Conservation (phyloP, 2,888 invertebrate species). For the Ennomos quercinarius region DNA sequence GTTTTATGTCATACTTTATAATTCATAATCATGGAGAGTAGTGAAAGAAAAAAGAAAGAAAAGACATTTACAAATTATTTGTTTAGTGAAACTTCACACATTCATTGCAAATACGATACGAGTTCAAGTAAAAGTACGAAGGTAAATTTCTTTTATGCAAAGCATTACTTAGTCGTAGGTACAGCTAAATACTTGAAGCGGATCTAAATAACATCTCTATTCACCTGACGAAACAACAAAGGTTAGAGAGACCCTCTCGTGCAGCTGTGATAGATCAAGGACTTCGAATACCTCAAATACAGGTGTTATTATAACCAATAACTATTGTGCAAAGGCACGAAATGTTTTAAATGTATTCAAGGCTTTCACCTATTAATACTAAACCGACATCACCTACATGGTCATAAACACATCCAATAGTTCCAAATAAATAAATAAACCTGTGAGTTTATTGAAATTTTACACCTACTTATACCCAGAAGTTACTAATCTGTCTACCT, state of each 20-base stretch:
- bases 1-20: conserved; percentile 9
- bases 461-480: conserved; percentile 35
- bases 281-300: conserved; percentile 35
- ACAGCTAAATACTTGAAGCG: conserved; percentile 38
- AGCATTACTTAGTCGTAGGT: conserved; percentile 1
- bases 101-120: conserved; percentile 24
- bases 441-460: conserved; percentile 21
- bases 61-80: not conserved
- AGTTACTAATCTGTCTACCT: conserved; percentile 60
- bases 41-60: too few species aligned
- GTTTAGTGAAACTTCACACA: conserved; percentile 26
- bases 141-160: conserved; percentile 18
- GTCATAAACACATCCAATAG: conserved; percentile 7
- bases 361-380: not conserved
- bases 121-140: conserved; percentile 24
- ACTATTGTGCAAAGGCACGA: not conserved
- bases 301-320: conserved; percentile 15
- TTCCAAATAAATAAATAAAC: conserved; percentile 3
- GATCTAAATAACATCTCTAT: conserved; percentile 43
- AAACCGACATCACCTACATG: conserved; percentile 1
- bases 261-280: conserved; percentile 67
- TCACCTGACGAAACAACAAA: conserved; percentile 43
- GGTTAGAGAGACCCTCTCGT: conserved; percentile 40
- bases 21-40: conserved; percentile 8
- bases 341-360: not conserved